A percentile compares a stretch with the other conserved stretches of the same genome.
phyloP scores from a whole-genome alignment of 2,888 invertebrate species.

The Eupeodes luniger region DNA sequence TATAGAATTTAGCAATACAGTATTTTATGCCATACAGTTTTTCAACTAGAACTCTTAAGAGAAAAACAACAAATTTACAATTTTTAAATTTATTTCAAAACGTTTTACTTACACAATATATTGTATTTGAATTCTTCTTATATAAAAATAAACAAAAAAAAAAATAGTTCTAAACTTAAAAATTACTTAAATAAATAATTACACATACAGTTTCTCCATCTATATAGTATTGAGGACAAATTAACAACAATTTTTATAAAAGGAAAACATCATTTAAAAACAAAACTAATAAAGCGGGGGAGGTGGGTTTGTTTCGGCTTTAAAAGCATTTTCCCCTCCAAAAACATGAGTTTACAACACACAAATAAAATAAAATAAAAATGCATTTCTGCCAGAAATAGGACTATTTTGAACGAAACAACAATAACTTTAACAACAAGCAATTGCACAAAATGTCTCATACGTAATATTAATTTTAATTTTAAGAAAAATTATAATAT shows the following conservation, averaged over 20 bases:
- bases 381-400: slow-evolving; percentile 36
- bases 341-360: slow-evolving; percentile 24
- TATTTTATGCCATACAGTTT: too few species aligned
- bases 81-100: slow-evolving; percentile 61
- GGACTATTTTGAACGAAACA: slow-evolving; percentile 18
- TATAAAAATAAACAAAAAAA: slow-evolving; percentile 45
- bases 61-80: not conserved
- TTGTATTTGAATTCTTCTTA: slow-evolving; percentile 35
- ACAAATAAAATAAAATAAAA: slow-evolving; percentile 28
- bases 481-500: not conserved
- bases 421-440: slow-evolving; percentile 42
- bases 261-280: slow-evolving; percentile 4
- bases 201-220: slow-evolving; percentile 43
- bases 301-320: slow-evolving; percentile 45
- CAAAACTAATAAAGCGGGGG: slow-evolving; percentile 52
- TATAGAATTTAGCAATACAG: too few species aligned
- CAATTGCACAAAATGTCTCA: slow-evolving; percentile 62
- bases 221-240: slow-evolving; percentile 24
- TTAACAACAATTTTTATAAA: slow-evolving; percentile 36
- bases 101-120: slow-evolving; percentile 17
- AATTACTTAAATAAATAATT: slow-evolving; percentile 68
- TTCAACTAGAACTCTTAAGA: not conserved
- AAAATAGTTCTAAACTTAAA: slow-evolving; percentile 51
- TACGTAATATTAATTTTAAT: not conserved
- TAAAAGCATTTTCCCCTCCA: slow-evolving; percentile 25